phyloP scores from a whole-genome alignment of 2,888 invertebrate genomes.

The Amitus sp. region DNA sequence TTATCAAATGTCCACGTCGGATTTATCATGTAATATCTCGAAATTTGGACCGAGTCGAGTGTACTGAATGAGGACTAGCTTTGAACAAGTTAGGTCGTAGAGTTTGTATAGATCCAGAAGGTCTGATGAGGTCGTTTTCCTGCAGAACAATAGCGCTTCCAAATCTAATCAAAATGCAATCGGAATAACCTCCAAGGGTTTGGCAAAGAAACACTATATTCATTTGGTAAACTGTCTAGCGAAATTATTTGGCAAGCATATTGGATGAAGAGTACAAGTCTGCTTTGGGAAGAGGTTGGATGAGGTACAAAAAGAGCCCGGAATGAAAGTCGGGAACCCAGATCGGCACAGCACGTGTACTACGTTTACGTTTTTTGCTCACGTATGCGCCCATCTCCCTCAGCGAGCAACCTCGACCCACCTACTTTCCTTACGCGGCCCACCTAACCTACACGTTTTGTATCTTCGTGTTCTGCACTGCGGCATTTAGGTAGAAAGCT shows the following conservation, averaged over 20 bases:
- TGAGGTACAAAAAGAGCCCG: not conserved
- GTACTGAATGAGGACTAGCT: no score
- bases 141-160: not conserved
- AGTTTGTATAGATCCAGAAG: conserved; percentile 15
- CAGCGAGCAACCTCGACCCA: conserved; percentile 9
- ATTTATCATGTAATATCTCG: no score
- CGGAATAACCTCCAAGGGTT: conserved; percentile 11
- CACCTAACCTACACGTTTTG: conserved; percentile 22
- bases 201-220: conserved; percentile 22
- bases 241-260: conserved; percentile 16
- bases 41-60: no score
- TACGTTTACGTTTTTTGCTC: conserved; percentile 33
- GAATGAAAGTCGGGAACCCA: conserved; percentile 10
- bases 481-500: conserved; percentile 36
- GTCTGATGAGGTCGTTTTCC: no score
- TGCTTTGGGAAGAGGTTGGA: conserved; percentile 1
- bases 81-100: no score
- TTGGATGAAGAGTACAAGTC: not conserved
- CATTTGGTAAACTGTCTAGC: conserved; percentile 19
- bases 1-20: no score
- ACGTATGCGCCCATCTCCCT: conserved; percentile 27
- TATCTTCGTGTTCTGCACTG: conserved; percentile 36
- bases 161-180: not conserved
- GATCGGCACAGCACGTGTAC: conserved; percentile 15
- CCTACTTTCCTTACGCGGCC: conserved; percentile 8